These are phyloP conservation scores for Tyria jacobaeae DNA, from an alignment of 2,888 invertebrate genomes.

Conservation along the genomic window DNA sequence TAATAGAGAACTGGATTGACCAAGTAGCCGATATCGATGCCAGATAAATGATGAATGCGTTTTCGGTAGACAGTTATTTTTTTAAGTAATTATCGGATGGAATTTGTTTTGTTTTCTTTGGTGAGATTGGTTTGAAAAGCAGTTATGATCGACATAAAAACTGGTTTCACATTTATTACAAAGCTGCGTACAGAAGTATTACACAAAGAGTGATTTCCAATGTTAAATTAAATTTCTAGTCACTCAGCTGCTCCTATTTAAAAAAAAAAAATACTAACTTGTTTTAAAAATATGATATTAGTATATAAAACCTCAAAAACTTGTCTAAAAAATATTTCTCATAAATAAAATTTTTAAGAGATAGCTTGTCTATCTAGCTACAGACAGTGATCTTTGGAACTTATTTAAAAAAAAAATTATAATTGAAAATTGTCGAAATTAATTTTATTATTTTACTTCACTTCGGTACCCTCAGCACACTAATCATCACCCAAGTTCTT, in stretches of 20 bases:
- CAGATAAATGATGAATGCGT: constrained; percentile 82
- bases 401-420: too few species aligned
- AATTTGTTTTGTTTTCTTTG: constrained; percentile 60
- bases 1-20: constrained; percentile 80
- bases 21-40: constrained; percentile 77
- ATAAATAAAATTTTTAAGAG: too few species aligned
- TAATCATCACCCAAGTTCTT: constrained; percentile 22
- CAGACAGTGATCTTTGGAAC: too few species aligned
- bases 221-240: not conserved
- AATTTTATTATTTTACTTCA: not conserved
- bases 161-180: not conserved
- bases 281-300: not conserved
- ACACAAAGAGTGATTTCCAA: not conserved
- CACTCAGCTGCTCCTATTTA: too few species aligned
- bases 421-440: not conserved
- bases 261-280: too few species aligned
- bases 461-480: not conserved
- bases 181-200: not conserved
- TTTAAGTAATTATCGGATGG: constrained; percentile 72
- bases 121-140: constrained; percentile 19
- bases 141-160: constrained; percentile 14
- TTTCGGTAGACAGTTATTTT: constrained; percentile 71
- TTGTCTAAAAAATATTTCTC: too few species aligned
- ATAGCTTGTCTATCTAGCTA: too few species aligned
- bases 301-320: too few species aligned